A percentile compares a stretch with the other conserved stretches of the same genome.
phyloP scores from a whole-genome alignment of 2,113 vertebrate genomes.

The Acinonyx jubatus region DNA sequence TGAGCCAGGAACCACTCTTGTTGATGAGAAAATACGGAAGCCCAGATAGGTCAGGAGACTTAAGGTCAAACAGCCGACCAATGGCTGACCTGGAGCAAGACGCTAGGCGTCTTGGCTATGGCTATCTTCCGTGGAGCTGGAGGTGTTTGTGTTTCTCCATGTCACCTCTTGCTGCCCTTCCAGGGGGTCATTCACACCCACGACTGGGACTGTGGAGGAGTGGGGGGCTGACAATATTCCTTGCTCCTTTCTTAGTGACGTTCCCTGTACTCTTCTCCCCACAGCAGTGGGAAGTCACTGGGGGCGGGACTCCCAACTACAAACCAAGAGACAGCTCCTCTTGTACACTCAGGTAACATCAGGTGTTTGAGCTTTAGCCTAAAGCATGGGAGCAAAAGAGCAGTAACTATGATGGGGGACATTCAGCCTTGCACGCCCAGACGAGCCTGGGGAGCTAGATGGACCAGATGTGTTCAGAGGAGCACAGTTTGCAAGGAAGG shows the following conservation, averaged over 20 bases:
- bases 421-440: rapidly evolving
- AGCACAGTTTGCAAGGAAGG: background rate
- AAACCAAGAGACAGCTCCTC: background rate
- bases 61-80: background rate
- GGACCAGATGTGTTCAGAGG: background rate
- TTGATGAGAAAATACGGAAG: background rate
- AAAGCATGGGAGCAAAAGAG: background rate
- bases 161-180: background rate
- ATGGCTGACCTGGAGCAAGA: background rate
- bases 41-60: background rate
- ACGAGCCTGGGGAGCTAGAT: background rate
- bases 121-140: background rate
- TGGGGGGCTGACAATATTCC: background rate
- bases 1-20: background rate
- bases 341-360: background rate
- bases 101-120: background rate
- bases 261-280: background rate
- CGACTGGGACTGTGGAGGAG: background rate
- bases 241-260: background rate
- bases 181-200: background rate
- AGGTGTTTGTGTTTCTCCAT: background rate
- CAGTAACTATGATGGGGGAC: too few species aligned
- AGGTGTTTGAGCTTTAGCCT: background rate
- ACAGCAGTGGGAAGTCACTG: rapidly evolving
- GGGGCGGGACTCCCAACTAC: background rate